A percentile compares a stretch with the other conserved stretches of the same genome.
phyloP scores from a whole-genome alignment of 2,888 invertebrate genomes.

The Volucella inanis region DNA sequence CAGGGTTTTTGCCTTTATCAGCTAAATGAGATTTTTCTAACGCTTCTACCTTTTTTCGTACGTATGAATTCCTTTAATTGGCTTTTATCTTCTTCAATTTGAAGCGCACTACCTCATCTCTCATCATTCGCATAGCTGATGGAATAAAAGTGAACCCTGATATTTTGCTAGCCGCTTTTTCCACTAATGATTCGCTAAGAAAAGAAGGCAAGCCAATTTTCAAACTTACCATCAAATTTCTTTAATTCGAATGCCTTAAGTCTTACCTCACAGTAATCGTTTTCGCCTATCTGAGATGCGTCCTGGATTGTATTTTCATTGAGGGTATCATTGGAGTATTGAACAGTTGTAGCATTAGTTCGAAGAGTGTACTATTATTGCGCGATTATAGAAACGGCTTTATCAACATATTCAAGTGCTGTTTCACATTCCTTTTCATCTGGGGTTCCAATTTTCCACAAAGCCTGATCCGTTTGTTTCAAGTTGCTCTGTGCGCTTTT shows the following conservation, averaged over 20 bases:
- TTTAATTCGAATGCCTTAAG: slow-evolving; percentile 55
- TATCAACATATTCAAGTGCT: slow-evolving; percentile 51
- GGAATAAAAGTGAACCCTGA: too few species aligned
- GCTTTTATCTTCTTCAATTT: too few species aligned
- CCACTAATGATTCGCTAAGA: too few species aligned
- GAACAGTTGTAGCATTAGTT: slow-evolving; percentile 4
- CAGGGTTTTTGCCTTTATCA: too few species aligned
- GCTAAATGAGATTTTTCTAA: slow-evolving; percentile 57
- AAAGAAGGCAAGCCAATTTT: slow-evolving; percentile 65
- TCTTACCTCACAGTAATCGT: slow-evolving; percentile 25
- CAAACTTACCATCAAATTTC: slow-evolving; percentile 62
- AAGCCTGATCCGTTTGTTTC: slow-evolving; percentile 46
- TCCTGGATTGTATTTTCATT: neutral
- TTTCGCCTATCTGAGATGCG: neutral
- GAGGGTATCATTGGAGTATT: neutral
- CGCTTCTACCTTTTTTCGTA: too few species aligned
- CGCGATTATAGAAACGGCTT: slow-evolving; percentile 28
- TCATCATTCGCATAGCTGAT: slow-evolving; percentile 47
- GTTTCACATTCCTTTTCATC: slow-evolving; percentile 43
- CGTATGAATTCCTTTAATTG: too few species aligned
- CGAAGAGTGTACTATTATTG: slow-evolving; percentile 30
- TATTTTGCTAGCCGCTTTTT: too few species aligned
- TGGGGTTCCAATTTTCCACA: slow-evolving; percentile 20
- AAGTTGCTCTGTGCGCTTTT: slow-evolving; percentile 49
- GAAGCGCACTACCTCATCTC: neutral